Base-by-base conservation (phyloP, 2,888 invertebrate genomes). In the Proisotoma minuta region DNA sequence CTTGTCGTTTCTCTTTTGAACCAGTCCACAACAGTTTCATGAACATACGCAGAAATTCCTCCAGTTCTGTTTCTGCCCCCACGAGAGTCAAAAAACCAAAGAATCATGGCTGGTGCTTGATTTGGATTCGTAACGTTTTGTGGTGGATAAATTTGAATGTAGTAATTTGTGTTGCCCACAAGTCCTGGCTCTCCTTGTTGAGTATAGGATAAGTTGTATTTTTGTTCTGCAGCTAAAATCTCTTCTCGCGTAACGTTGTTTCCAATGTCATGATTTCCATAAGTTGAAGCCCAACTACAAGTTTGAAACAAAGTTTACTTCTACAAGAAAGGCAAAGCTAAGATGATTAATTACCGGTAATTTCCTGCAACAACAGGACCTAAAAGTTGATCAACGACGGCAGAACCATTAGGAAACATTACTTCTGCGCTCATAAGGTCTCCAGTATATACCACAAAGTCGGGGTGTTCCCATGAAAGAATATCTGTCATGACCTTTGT, bases 221-320 rank as follows among this genome's bases (percentile, higher is more conserved):
- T 66, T 24, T 68, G 68, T 48, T 68, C 68, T 12, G 68, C 52
- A 18, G 22, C 59, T 2, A 68, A 49, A 22, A 68, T 58, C 26
- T 68, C 68, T 29, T 62, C 62, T 23, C 68, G 27, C 10, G 63
- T 61, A 1, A 68, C 63, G 20, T 66, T 66, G 22, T 61, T 62
- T 2, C 68, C 68, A 53, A 65, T 68, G 43, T 68, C 68, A 28
- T 68, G 68, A 34, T 68, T 68, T 49, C 68, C 68, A 39, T 68
- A 68, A 1, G 66, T 66, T 1, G 62, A 51, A 2, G 66, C 68
- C 68, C 68, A 68, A 23, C 57, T 65, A 52, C 15, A 51, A 40
- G 18, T 23, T n/a, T n/a, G n/a, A n/a, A n/a, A n/a, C n/a, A n/a
- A n/a, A n/a, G n/a, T 10, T 24, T 3, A 26, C 4, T 20, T 20